These are phyloP conservation scores for Drosophila mimica DNA, from an alignment of 2,888 invertebrate species.

Conservation along the genomic window DNA sequence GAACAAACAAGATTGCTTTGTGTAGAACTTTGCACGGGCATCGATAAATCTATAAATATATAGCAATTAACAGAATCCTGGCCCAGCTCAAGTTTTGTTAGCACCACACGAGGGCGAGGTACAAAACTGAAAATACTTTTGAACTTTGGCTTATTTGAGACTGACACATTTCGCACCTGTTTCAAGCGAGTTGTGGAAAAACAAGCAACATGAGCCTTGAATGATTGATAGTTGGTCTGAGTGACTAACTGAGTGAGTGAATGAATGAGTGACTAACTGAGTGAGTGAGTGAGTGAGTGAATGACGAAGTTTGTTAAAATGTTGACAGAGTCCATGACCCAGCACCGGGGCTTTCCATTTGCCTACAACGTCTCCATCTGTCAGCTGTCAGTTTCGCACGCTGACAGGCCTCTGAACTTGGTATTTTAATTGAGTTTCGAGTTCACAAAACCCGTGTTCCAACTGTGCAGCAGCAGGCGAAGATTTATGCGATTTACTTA, in stretches of 20 bases:
- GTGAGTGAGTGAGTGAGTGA: conserved; percentile 17
- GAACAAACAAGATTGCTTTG: neutral
- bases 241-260: conserved; percentile 7
- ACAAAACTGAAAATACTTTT: conserved; percentile 16
- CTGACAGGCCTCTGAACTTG: conserved; percentile 72
- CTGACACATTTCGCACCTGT: conserved; percentile 72
- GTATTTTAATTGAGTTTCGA: conserved; percentile 76
- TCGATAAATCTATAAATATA: neutral
- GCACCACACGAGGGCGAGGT: neutral
- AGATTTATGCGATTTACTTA: conserved; percentile 52
- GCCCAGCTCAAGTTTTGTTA: neutral
- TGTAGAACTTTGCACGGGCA: neutral
- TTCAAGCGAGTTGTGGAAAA: conserved; percentile 31
- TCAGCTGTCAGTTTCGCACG: conserved; percentile 70
- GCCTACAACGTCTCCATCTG: conserved; percentile 59
- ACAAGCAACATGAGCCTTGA: conserved; percentile 27
- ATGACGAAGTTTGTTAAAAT: conserved; percentile 34
- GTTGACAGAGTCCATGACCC: conserved; percentile 63
- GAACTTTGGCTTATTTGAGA: conserved; percentile 50
- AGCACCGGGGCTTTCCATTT: conserved; percentile 33
- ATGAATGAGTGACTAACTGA: conserved; percentile 2
- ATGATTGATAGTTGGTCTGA: conserved; percentile 66
- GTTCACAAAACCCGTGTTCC: conserved; percentile 40
- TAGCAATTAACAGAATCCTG: conserved; percentile 10
- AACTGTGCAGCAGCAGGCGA: conserved; percentile 28